Evolutionary conservation across 35 echinoderm and acorn worm species (phyloP), one percentile per base, ranked within the genome.

Genomic region (Nesometra sesokonis): DNA sequence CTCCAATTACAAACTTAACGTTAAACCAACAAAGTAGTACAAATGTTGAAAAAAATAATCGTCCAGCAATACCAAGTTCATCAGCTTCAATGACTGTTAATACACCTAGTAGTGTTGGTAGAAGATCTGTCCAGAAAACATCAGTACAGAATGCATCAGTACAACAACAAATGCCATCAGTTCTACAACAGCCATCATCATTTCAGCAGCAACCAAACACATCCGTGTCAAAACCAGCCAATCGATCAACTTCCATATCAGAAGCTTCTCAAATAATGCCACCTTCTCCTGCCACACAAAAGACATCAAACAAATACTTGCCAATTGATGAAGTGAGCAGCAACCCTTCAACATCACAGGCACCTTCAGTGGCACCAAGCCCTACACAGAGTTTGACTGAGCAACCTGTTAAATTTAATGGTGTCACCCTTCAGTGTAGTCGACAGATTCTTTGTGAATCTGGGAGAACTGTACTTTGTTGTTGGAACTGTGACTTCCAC

Each of bases 401-500:
- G 43, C 92, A 94, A 47, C 85, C 93, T 47, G 90, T 99, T 47
- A 99, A 99, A 84, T 99, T 91, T 87, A 93, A 93, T 36, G 96
- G 94, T 37, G 82, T 87, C 0, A 81, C 90, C 27, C 85, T 99
- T 34, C 81, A 99, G 77, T 99, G 96, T 37, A 99, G 96, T 35
- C 84, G 96, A 2, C 96, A 99, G 88, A 93, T 99, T 29, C 47
- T 99, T 31, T 43, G 96, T 36, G 96, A 99, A 35, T 99, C 96
- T 2, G 96, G 96, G 19, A 78, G 96, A 30, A 99, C 96, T 23
- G 96, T 99, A 15, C 82, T 99, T 0, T 99, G 96, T 77, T 99
- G 96, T 35, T 99, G 93, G 92, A 77, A 86, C 79, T 99, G 96
- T 90, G 96, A 99, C 37, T 99, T 94, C 36, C 96, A 99, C 85